phyloP scores from a whole-genome alignment of 2,113 vertebrate species.

The Hemicordylus capensis region DNA sequence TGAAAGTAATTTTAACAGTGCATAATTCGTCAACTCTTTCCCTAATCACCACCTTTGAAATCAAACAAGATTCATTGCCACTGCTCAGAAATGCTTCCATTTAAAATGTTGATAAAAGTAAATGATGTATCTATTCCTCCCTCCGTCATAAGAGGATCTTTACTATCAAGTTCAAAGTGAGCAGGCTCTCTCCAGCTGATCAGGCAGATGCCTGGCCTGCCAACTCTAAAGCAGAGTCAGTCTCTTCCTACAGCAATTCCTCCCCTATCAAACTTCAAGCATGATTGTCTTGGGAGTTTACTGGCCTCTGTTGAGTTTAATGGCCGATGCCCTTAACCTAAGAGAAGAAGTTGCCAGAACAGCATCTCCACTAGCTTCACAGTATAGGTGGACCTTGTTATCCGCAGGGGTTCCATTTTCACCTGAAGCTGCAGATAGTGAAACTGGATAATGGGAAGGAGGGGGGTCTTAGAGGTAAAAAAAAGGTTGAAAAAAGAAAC shows the following conservation, averaged over 20 bases:
- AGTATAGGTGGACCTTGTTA: too few relatives aligned
- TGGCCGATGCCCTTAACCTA: neutral
- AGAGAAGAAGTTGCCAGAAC: neutral
- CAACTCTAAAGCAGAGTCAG: too few relatives aligned
- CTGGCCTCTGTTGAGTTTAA: neutral
- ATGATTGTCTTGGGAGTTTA: neutral
- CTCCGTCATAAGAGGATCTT: neutral
- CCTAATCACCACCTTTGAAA: neutral
- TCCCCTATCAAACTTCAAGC: neutral
- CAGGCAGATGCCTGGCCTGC: neutral
- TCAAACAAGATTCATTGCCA: neutral
- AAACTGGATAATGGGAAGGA: too few relatives aligned
- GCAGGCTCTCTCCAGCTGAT: neutral
- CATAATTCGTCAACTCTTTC: neutral
- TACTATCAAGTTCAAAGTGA: neutral
- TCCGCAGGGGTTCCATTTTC: too few relatives aligned
- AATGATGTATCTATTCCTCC: neutral
- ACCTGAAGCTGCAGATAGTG: too few relatives aligned
- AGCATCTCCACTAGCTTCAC: neutral
- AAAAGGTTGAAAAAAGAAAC: too few relatives aligned
- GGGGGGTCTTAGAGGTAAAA: too few relatives aligned
- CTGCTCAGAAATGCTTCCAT: neutral
- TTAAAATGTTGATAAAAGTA: too few relatives aligned
- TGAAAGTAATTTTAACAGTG: neutral
- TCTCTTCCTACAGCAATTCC: neutral